Evolutionary conservation across 1,140 invertebrate species (phyloP).

Genomic region (Drosophila insularis): DNA sequence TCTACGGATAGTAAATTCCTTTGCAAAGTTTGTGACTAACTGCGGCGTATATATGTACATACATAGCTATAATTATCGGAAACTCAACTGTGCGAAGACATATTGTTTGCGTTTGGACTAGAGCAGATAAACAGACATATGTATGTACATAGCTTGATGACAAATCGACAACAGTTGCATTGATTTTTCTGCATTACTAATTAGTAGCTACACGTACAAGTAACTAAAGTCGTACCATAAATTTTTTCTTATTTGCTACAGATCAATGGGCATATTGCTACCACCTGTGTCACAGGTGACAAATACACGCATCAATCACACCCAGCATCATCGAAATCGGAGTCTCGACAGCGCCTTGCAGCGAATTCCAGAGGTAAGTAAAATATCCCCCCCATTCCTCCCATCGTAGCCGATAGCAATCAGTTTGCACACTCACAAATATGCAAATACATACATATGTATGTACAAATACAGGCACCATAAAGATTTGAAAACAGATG

Average conservation of each 20-base stretch:
- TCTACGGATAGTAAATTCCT: not conserved
- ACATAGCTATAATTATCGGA: too few relatives aligned
- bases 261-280: constrained; percentile 90
- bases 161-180: constrained; percentile 39
- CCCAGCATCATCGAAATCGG: constrained; percentile 92
- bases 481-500: too few relatives aligned
- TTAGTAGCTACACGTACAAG: constrained; percentile 5
- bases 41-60: constrained; percentile 37
- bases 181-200: constrained; percentile 48
- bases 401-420: not conserved
- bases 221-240: not conserved
- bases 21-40: constrained; percentile 26
- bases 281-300: constrained; percentile 87
- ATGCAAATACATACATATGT: too few relatives aligned
- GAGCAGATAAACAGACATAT: constrained; percentile 2
- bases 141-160: constrained; percentile 8
- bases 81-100: constrained; percentile 1
- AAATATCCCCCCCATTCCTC: not conserved
- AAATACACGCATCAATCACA: constrained; percentile 83
- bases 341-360: constrained; percentile 94
- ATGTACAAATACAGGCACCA: too few relatives aligned
- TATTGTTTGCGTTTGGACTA: constrained; percentile 8
- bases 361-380: constrained; percentile 90
- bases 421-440: too few relatives aligned
- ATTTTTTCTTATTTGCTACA: constrained; percentile 71